Base-by-base conservation (phyloP, 2,113 vertebrate genomes). In the Rhea americana region DNA sequence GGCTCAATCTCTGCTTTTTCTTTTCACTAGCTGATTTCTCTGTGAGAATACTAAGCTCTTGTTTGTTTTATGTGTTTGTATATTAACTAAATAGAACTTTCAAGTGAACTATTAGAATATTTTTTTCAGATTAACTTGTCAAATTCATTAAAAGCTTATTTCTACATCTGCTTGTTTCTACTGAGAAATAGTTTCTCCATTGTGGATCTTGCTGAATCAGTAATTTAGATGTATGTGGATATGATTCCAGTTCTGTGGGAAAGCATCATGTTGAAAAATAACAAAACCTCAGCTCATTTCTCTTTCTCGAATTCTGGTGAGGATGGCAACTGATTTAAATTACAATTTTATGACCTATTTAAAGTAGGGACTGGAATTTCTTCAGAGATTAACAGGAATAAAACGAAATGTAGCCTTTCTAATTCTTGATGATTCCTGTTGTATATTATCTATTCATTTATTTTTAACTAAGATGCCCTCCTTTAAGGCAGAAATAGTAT, bases 281-380 rank as follows among this genome's bases (percentile, higher is more conserved):
- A 17, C 35, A 63, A 37, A 48, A 58, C 55, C 55, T 32, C 55
- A 32, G 30, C 16, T 30, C 30, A 25, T 35, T 47, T 70, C n/a
- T 79, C 25, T 82, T 24, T 56, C 43, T 66, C 22, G 93, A 91
- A 51, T 65, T 56, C 25, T 75, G 70, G 14, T 21, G 73, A 88
- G 55, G 70, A 77, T 70, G 26, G 39, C 28, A 93, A 43, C 51
- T 13, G 62, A 12, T 75, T 50, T 80, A 61, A 74, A 11, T 84
- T 72, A 37, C 48, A 4, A 85, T 37, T 90, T 89, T 87, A 32
- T 82, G 32, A 82, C 47, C 55, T 5, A n/a, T 88, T 91, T 84
- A 51, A 71, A 48, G 35, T 76, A 55, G 56, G 37, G 39, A 74
- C 83, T 72, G 30, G 77, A 67, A 81, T 92, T 95, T 94, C 51